Evolutionary conservation across 2,113 vertebrate genomes (phyloP), one percentile per base, ranked within the genome.

Genomic region (Thalassarche chlororhynchos): DNA sequence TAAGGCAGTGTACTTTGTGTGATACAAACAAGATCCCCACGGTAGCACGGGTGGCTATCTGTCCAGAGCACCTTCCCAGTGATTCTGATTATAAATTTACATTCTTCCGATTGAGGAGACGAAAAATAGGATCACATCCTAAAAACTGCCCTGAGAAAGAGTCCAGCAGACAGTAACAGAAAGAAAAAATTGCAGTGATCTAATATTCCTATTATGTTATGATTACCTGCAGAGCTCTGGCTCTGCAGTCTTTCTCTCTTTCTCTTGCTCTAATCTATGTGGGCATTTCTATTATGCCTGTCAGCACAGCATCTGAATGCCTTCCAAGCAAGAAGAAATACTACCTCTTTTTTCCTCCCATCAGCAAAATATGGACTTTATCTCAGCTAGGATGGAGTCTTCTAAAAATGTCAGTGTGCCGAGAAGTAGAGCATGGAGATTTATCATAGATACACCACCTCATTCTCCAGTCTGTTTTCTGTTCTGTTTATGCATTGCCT

Each of bases 161-260:
- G 54, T 34, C 19, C 57, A 70, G 66, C 42, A 83, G 77, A 87
- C 17, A 69, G 34, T 19, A 83, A 52, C 26, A 64, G 17, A 83
- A 25, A 62, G 19, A 65, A 89, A 91, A 91, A 77, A 0, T 14
- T 83, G 34, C 66, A 51, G 54, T 80, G 71, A 94, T 94, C 82
- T 95, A 94, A 95, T 97, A 93, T 93, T 93, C 71, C 29, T 74
- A 77, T 96, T 88, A 91, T 62, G 57, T 38, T 91, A 51, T 47
- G 66, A 95, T 87, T 79, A 80, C 89, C 77, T 79, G 74, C 87
- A 95, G 91, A 94, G 80, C 77, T 83, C 8, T 5, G 47, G 55
- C 36, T 94, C 94, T 96, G 93, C 84, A 72, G 84, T 90, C 32
- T 74, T 54, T 87, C 88, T 84, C 24, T 86, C 54, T 79, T 94